A percentile compares a stretch with the other conserved stretches of the same genome.
Conservation (phyloP, 2,113 vertebrate species). For the Hyaena hyaena region DNA sequence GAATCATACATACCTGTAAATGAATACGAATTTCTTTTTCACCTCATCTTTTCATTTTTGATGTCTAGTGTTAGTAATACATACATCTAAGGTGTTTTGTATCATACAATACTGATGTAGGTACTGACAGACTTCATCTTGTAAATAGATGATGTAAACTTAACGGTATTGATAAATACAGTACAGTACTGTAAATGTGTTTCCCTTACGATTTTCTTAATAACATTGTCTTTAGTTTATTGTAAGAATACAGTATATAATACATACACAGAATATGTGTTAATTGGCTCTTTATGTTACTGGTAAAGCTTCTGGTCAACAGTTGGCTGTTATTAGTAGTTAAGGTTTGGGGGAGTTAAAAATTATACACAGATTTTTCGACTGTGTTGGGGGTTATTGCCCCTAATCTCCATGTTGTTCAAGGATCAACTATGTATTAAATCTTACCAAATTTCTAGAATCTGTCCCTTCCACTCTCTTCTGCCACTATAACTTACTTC, state of each 20-base stretch:
- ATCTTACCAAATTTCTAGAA: conserved; percentile 35
- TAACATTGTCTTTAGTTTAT: neutral
- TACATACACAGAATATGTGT: neutral
- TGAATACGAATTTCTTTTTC: neutral
- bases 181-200: neutral
- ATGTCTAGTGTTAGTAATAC: neutral
- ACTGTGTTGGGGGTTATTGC: neutral
- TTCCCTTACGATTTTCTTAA: neutral
- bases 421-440: neutral
- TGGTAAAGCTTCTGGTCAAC: neutral
- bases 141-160: neutral
- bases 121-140: neutral
- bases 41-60: neutral
- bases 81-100: neutral
- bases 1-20: neutral
- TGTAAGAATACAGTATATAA: neutral
- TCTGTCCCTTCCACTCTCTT: conserved; percentile 12
- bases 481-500: neutral
- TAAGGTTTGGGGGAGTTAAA: neutral
- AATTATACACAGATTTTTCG: neutral
- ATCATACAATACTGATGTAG: neutral
- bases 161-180: neutral
- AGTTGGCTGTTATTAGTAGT: neutral
- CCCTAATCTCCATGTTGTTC: neutral
- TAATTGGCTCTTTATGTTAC: neutral